Evolutionary conservation across 2,113 vertebrate species (phyloP).

Genomic region (Nyctibius bracteatus): DNA sequence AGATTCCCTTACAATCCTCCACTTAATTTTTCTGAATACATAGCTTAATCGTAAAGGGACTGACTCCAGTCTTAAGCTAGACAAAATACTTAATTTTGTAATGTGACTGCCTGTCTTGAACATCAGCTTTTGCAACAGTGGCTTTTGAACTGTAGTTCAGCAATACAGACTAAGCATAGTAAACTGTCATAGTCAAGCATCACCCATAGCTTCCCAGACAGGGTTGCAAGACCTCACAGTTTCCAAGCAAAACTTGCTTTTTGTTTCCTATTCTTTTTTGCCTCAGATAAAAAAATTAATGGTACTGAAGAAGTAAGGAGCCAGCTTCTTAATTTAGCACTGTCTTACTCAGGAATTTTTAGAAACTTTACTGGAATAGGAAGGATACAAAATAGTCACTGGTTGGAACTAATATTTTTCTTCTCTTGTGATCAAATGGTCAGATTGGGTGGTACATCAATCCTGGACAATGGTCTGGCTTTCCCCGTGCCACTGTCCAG

Average conservation of each 20-base stretch:
- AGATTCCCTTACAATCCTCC: background rate
- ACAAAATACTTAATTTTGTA: background rate
- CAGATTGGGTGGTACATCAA: accelerated
- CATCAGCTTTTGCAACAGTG: background rate
- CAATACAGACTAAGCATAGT: accelerated
- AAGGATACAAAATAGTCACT: background rate
- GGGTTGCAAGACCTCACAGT: background rate
- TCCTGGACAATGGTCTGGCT: background rate
- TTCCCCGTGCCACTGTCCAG: background rate
- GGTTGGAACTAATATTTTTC: background rate
- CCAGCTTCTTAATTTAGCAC: background rate
- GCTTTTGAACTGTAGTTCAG: background rate
- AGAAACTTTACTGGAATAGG: background rate
- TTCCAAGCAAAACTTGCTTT: background rate
- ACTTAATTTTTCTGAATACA: background rate
- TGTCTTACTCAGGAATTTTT: background rate
- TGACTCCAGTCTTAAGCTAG: background rate
- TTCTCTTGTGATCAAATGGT: background rate
- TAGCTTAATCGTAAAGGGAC: background rate
- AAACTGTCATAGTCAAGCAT: background rate
- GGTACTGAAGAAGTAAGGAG: background rate
- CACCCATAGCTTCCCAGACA: background rate
- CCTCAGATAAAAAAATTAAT: background rate
- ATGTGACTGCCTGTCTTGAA: background rate
- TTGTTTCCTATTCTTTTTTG: background rate